phyloP scores from a whole-genome alignment of 2,888 invertebrate species.

The Cetonia aurata region DNA sequence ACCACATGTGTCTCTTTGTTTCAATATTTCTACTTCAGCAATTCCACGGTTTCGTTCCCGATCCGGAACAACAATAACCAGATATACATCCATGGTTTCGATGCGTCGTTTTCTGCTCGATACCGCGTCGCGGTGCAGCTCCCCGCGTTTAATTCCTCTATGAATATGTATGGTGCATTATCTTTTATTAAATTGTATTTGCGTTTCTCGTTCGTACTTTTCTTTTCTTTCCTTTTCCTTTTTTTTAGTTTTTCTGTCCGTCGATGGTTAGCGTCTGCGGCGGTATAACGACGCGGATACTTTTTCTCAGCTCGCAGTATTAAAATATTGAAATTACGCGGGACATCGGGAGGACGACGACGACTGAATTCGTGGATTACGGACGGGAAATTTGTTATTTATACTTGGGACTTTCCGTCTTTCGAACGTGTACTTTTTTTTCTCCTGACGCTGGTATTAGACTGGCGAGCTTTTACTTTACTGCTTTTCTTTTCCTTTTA shows the following conservation, averaged over 20 bases:
- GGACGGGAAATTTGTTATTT: constrained; percentile 33
- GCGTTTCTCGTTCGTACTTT: constrained; percentile 47
- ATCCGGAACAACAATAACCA: constrained; percentile 27
- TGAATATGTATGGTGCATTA: constrained; percentile 64
- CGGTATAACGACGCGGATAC: constrained; percentile 23
- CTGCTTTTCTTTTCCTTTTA: constrained; percentile 28
- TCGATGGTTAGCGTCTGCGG: constrained; percentile 22
- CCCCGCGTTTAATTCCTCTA: constrained; percentile 59
- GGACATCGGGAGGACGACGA: constrained; percentile 12
- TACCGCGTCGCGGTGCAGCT: constrained; percentile 14
- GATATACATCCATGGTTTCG: constrained; percentile 19
- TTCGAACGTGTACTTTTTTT: constrained; percentile 28
- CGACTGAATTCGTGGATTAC: constrained; percentile 39
- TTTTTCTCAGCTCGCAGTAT: constrained; percentile 24
- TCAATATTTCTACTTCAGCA: constrained; percentile 3
- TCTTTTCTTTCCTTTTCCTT: constrained; percentile 12
- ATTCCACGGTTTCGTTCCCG: constrained; percentile 1
- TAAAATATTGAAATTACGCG: constrained; percentile 40
- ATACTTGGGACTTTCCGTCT: constrained; percentile 29
- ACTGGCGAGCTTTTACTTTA: constrained; percentile 16
- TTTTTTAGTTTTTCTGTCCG: constrained; percentile 1
- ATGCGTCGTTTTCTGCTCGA: constrained; percentile 28
- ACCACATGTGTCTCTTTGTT: constrained; percentile 31
- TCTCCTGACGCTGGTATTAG: constrained; percentile 25
- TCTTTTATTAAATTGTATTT: constrained; percentile 63